Percentiles rank a stretch among this genome's conserved stretches.
Evolutionary conservation across 2,113 vertebrate genomes (phyloP).

Genomic region (Nansenia antarctica): DNA sequence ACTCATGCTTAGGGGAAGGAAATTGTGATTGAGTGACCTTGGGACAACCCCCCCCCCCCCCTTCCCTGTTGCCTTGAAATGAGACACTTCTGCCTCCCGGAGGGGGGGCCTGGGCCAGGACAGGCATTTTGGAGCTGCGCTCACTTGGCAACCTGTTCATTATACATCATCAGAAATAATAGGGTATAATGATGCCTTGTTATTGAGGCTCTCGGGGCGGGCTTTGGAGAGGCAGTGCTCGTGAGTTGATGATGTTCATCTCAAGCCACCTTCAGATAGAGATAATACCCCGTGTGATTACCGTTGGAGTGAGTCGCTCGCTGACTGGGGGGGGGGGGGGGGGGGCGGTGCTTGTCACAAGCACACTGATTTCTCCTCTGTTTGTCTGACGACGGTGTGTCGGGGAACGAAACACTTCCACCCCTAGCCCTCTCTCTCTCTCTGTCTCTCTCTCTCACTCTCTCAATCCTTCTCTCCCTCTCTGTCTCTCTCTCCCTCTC

Average conservation of each 20-base stretch:
- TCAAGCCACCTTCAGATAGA: constrained; percentile 42
- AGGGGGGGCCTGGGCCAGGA: constrained; percentile 2
- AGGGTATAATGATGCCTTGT: constrained; percentile 46
- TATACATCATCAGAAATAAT: constrained; percentile 63
- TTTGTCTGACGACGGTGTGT: not conserved
- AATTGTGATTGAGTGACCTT: constrained; percentile 72
- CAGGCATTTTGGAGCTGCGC: constrained; percentile 20
- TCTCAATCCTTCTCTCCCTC: not conserved
- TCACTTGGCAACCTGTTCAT: constrained; percentile 47
- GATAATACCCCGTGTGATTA: constrained; percentile 48
- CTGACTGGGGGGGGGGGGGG: not conserved
- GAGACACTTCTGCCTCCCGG: constrained; percentile 33
- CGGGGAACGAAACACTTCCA: constrained; percentile 7
- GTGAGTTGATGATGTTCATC: constrained; percentile 46
- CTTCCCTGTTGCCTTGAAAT: constrained; percentile 47
- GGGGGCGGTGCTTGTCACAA: constrained; percentile 21
- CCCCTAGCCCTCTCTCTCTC: constrained; percentile 8
- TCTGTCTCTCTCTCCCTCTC: constrained; percentile 1
- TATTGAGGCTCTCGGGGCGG: constrained; percentile 27
- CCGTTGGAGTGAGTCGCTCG: constrained; percentile 48
- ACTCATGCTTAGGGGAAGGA: constrained; percentile 56
- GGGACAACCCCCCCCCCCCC: constrained; percentile 49
- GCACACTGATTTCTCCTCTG: not conserved
- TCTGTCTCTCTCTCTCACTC: constrained; percentile 1
- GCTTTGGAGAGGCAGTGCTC: constrained; percentile 28